These are phyloP conservation scores for Clamator glandarius DNA, from an alignment of 2,797 vertebrate species.

Conservation along the genomic window DNA sequence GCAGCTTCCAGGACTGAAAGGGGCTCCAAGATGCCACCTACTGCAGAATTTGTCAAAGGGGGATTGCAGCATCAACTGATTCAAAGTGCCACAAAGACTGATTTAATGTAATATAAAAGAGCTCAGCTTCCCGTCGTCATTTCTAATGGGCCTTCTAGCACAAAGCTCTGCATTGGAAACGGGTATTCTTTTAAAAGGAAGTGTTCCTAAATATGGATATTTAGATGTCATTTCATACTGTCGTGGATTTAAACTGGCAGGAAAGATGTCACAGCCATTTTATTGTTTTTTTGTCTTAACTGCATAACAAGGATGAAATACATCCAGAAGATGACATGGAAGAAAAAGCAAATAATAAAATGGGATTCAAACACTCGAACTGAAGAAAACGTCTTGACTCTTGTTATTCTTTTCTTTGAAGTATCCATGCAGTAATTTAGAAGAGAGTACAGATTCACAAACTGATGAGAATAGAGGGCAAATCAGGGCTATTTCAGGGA, in stretches of 20 bases:
- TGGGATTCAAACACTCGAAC: conserved; percentile 14
- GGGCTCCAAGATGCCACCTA: background rate
- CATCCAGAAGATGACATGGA: background rate
- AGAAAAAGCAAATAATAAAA: conserved; percentile 18
- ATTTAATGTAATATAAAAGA: background rate
- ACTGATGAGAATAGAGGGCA: conserved; percentile 20
- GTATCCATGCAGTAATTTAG: background rate
- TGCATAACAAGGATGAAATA: background rate
- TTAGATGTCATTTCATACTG: background rate
- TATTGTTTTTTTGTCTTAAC: background rate
- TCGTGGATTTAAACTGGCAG: background rate
- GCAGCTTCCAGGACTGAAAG: too few species aligned
- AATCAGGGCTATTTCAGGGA: background rate
- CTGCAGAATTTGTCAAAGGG: background rate
- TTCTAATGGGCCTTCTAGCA: background rate
- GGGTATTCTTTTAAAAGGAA: background rate
- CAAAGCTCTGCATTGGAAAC: background rate
- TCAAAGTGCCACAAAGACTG: background rate
- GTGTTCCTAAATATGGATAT: background rate
- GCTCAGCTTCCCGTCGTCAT: background rate
- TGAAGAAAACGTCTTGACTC: conserved; percentile 24
- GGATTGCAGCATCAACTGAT: background rate
- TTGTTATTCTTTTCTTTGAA: background rate
- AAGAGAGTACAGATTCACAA: background rate
- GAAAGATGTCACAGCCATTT: conserved; percentile 10